Base-by-base conservation (phyloP, 1,140 invertebrate species). In the Aphaenogaster floridana region DNA sequence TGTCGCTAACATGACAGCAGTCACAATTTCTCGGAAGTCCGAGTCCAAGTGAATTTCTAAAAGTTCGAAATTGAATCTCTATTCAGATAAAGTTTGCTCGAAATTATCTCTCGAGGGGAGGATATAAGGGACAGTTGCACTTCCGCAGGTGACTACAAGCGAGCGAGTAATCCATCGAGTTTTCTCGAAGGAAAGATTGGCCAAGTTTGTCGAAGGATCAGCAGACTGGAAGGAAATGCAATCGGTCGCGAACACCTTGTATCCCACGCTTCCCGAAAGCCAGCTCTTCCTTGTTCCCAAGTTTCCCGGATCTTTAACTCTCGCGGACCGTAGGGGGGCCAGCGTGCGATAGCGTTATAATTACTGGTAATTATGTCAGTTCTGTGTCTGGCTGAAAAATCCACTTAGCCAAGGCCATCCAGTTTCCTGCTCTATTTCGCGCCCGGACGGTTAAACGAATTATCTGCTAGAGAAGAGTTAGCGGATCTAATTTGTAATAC, bases 381-480 rank as follows among this genome's bases (percentile, higher is more conserved):
- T 76, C 28, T 42, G 28, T 84, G 42, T 83, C 17, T 39, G 28
- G 39, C 5, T 83, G 80, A 84, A 84, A 80, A 86, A 86, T 80
- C 15, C 63, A 86, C 15, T 86, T 80, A 66, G 48, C 64, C 71
- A 15, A 42, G 54, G 39, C 28, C 63, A 42, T 69, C 21, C 61
- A 13, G 52, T 28, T 68, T 69, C 48, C 78, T 42, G 54, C 54
- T 80, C 66, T 69, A 68, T 86, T 86, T 81, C 79, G 66, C 64
- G 52, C 74, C 59, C 57, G 57, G 52, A 80, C 48, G 74, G 17
- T 88, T 83, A 72, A 88, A 83, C 45, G 83, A 69, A 61, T 88
- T 80, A 94, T 86, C 84, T 86, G 74, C 84, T 80, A 45, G 84
- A 86, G 84, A 79, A 86, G 84, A 86, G 84, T 86, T 86, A 86